These are phyloP conservation scores for Harpagoxenus sublaevis DNA, from an alignment of 2,888 invertebrate genomes.

Conservation along the genomic window DNA sequence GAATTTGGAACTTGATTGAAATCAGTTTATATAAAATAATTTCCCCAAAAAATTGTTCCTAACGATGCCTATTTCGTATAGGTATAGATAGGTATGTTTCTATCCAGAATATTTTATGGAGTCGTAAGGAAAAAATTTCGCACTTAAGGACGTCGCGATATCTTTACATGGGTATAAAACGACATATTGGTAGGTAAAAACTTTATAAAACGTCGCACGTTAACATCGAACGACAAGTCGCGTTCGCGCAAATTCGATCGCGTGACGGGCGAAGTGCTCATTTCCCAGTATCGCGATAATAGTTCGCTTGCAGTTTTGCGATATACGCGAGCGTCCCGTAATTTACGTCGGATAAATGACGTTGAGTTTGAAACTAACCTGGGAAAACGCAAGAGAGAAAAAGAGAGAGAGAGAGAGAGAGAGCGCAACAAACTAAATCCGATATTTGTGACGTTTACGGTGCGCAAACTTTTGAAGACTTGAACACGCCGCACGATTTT, in stretches of 20 bases:
- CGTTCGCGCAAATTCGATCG: constrained; percentile 44
- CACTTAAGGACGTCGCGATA: not conserved
- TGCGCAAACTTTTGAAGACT: constrained; percentile 43
- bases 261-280: constrained; percentile 14
- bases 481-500: constrained; percentile 34
- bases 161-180: constrained; percentile 6
- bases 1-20: not conserved
- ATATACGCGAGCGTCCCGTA: constrained; percentile 16
- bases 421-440: constrained; percentile 41
- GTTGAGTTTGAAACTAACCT: constrained; percentile 33
- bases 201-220: constrained; percentile 26
- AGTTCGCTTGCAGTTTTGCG: constrained; percentile 42
- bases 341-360: constrained; percentile 62
- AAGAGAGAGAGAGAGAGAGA: not conserved
- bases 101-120: not conserved
- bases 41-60: not conserved
- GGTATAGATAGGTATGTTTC: not conserved
- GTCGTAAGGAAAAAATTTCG: not conserved
- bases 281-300: constrained; percentile 41
- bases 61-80: no score
- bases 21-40: not conserved
- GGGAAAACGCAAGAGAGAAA: constrained; percentile 7
- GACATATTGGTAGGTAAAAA: constrained; percentile 11
- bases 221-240: constrained; percentile 32
- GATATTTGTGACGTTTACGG: constrained; percentile 47